phyloP scores from a whole-genome alignment of 2,888 invertebrate species.

The Drosophila subquinaria region DNA sequence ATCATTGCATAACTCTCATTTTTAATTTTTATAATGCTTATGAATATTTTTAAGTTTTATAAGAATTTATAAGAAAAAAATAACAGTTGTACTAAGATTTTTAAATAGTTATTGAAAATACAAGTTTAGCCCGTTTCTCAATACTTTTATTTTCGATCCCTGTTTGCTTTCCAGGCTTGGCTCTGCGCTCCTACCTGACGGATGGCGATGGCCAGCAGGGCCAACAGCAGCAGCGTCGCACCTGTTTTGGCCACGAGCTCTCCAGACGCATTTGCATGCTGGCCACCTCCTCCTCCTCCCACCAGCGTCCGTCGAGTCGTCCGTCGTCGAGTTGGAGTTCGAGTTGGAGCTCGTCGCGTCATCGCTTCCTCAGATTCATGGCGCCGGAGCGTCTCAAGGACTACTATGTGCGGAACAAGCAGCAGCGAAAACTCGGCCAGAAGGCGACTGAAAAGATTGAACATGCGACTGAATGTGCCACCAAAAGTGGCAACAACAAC shows the following conservation, averaged over 20 bases:
- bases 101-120: too few species aligned
- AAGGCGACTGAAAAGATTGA: conserved; percentile 8
- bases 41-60: too few species aligned
- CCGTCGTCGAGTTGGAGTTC: neutral
- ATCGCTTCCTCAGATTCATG: conserved; percentile 18
- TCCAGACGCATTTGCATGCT: conserved; percentile 37
- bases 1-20: too few species aligned
- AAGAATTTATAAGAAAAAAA: too few species aligned
- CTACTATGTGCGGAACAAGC: conserved; percentile 27
- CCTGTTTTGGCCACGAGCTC: conserved; percentile 54
- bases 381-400: conserved; percentile 43
- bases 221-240: conserved; percentile 20
- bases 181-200: conserved; percentile 51
- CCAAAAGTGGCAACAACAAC: conserved; percentile 4
- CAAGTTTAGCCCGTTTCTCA: too few species aligned
- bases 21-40: too few species aligned
- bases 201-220: conserved; percentile 31
- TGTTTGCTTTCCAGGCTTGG: conserved; percentile 30
- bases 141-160: too few species aligned
- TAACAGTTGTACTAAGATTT: too few species aligned
- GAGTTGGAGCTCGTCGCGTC: neutral
- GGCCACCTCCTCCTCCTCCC: neutral
- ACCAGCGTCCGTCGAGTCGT: conserved; percentile 8
- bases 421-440: conserved; percentile 15
- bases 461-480: neutral